Evolutionary conservation across 2,888 invertebrate genomes (phyloP).

Genomic region (Lamellibrachia satsuma): DNA sequence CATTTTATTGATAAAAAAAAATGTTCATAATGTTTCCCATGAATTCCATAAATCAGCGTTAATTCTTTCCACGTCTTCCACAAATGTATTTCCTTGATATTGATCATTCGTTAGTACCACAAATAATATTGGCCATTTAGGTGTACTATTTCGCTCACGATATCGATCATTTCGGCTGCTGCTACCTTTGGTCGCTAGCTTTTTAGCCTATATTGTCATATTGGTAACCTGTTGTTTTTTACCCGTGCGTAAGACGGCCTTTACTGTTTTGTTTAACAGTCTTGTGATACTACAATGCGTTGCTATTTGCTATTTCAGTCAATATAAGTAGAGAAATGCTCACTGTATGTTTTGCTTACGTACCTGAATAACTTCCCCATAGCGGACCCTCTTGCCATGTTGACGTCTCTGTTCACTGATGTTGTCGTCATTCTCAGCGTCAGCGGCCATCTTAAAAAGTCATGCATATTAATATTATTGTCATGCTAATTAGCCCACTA

Average conservation of each 20-base stretch:
- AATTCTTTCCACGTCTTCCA: neutral
- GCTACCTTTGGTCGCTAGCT: neutral
- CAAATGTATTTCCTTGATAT: neutral
- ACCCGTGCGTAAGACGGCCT: no score
- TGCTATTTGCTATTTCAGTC: no score
- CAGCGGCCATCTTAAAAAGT: slow-evolving; percentile 46
- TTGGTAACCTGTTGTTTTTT: no score
- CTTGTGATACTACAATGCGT: no score
- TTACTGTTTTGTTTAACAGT: no score
- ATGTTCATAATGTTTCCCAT: neutral
- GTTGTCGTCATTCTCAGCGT: slow-evolving; percentile 65
- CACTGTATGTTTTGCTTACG: neutral
- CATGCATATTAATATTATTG: neutral
- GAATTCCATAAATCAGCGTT: neutral
- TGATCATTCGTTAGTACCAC: neutral
- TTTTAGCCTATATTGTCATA: neutral
- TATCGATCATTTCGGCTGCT: neutral
- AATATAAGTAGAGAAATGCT: neutral
- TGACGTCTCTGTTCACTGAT: slow-evolving; percentile 64
- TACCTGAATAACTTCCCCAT: slow-evolving; percentile 66
- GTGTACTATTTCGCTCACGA: neutral
- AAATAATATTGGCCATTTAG: neutral
- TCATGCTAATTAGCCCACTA: neutral
- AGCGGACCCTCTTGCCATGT: slow-evolving; percentile 64
- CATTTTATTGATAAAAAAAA: neutral